Evolutionary conservation across 2,113 vertebrate species (phyloP).

Genomic region (Rostratula benghalensis): DNA sequence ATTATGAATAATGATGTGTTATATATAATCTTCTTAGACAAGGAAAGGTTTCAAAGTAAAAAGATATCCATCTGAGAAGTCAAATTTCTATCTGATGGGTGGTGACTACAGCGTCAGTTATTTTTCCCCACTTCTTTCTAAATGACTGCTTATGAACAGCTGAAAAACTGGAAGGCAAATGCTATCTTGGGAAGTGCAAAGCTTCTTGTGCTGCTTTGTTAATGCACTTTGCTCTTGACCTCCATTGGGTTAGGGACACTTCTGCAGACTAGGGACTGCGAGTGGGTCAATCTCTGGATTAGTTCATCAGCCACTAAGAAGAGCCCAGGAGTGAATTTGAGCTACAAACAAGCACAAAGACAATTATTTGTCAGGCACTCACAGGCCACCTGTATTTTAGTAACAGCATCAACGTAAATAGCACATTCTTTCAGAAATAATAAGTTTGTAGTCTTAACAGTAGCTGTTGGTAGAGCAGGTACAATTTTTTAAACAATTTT

Average conservation of each 20-base stretch:
- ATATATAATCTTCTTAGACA: neutral
- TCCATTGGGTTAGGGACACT: neutral
- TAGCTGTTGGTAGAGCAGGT: neutral
- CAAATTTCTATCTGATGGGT: neutral
- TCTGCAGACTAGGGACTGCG: neutral
- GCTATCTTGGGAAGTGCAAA: neutral
- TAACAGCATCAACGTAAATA: neutral
- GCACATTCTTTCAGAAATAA: neutral
- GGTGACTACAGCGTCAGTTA: neutral
- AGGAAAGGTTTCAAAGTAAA: neutral
- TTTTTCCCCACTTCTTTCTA: neutral
- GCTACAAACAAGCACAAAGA: neutral
- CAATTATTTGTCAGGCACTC: neutral
- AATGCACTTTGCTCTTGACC: neutral
- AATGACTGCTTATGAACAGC: neutral
- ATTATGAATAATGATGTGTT: neutral
- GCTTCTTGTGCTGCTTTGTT: neutral
- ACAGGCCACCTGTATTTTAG: neutral
- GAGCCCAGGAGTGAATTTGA: neutral
- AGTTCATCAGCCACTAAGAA: neutral
- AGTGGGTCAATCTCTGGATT: neutral
- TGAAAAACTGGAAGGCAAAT: neutral
- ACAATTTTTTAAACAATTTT: neutral
- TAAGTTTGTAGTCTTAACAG: neutral
- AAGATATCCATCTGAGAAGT: neutral